These are phyloP conservation scores for Rattus rattus DNA, from an alignment of 2,113 vertebrate genomes.

Conservation along the genomic window DNA sequence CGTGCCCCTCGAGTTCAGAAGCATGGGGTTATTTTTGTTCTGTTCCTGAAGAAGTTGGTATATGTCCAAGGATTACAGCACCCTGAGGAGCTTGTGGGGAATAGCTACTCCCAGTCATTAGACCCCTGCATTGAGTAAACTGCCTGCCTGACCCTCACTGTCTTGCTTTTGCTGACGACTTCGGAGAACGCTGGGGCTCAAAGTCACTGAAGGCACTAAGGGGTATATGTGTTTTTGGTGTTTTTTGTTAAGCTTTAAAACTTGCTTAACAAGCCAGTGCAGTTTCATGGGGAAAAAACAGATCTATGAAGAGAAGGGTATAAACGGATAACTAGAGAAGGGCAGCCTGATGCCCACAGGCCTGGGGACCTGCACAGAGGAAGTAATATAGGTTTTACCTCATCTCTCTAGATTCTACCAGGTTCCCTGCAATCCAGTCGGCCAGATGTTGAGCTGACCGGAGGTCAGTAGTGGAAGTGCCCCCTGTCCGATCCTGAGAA, in stretches of 20 bases:
- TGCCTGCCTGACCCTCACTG: neutral
- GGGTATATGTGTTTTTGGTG: neutral
- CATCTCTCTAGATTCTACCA: neutral
- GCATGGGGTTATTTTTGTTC: neutral
- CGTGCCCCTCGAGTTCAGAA: neutral
- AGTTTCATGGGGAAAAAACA: neutral
- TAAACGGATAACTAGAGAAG: neutral
- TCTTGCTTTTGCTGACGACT: neutral
- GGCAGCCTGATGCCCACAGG: neutral
- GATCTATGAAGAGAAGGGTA: neutral
- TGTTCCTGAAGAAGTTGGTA: neutral
- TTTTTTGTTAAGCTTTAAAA: neutral
- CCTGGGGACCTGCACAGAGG: neutral
- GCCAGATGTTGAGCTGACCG: neutral
- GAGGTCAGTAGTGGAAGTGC: neutral
- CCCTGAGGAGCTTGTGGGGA: neutral
- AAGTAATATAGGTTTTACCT: fast-evolving
- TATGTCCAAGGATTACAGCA: neutral
- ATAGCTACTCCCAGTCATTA: neutral
- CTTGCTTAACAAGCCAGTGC: neutral
- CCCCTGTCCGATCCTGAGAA: neutral
- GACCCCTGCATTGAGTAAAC: neutral
- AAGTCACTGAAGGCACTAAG: neutral
- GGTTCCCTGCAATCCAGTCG: neutral
- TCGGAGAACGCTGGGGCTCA: neutral